Percentiles rank a stretch among this genome's conserved stretches.
phyloP scores from a whole-genome alignment of 2,113 vertebrate species.

The Columbina picui region DNA sequence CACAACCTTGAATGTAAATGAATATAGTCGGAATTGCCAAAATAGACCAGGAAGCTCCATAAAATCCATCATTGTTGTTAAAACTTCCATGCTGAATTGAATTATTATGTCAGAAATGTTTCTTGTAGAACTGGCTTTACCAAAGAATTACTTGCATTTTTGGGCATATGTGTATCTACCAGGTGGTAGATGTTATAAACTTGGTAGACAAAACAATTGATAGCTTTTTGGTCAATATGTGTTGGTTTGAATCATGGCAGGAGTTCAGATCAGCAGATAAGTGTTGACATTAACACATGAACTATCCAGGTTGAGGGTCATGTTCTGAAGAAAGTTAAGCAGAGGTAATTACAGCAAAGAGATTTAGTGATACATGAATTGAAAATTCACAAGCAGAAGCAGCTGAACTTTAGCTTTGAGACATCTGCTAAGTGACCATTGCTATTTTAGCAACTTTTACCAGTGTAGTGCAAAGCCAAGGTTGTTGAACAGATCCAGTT shows the following conservation, averaged over 20 bases:
- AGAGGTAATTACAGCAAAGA: background rate
- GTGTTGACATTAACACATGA: background rate
- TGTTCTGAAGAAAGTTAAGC: background rate
- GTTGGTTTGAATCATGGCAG: background rate
- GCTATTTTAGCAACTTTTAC: background rate
- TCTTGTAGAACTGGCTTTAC: background rate
- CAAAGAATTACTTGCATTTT: background rate
- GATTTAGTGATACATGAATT: background rate
- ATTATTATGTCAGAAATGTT: background rate
- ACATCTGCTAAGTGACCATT: background rate
- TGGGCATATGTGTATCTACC: background rate
- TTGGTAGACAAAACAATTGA: background rate
- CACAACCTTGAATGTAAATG: background rate
- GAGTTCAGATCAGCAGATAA: background rate
- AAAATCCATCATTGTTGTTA: background rate
- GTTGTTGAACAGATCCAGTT: background rate
- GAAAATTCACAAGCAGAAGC: background rate
- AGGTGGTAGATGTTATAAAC: background rate
- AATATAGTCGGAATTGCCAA: background rate
- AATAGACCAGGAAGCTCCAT: background rate
- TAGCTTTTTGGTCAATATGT: background rate
- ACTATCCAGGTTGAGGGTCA: background rate
- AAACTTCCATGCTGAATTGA: background rate
- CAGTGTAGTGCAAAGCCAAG: background rate
- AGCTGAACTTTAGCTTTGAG: background rate